A percentile compares a stretch with the other conserved stretches of the same genome.
These are phyloP conservation scores for Nudaria mundana DNA, from an alignment of 2,888 invertebrate genomes.

Conservation along the genomic window DNA sequence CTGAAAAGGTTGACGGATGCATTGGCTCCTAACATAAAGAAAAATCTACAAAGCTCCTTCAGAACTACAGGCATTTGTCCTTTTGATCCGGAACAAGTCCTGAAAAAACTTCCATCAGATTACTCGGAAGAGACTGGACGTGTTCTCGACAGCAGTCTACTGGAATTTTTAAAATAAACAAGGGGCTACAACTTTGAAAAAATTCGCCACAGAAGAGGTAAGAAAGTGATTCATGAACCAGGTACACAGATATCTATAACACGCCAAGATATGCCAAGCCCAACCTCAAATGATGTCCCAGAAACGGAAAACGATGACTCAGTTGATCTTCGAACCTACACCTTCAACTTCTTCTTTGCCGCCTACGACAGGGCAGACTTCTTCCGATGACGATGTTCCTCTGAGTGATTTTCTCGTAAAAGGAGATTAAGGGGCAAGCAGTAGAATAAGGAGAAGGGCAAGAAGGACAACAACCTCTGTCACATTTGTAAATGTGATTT, in stretches of 20 bases:
- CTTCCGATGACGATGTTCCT: conserved; percentile 2
- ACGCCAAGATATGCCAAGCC: background rate
- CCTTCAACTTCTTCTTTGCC: conserved; percentile 1
- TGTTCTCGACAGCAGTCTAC: conserved; percentile 1
- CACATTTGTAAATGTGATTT: conserved; percentile 2
- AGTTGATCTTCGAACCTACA: conserved; percentile 1
- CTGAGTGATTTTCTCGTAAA: conserved; percentile 2
- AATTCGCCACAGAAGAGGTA: conserved; percentile 5
- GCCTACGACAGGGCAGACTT: too few species aligned
- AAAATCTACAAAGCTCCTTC: background rate
- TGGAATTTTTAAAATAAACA: conserved; percentile 7
- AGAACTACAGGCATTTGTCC: background rate
- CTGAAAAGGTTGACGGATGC: background rate
- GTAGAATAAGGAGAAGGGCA: background rate
- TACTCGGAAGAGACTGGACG: background rate
- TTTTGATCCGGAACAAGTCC: background rate
- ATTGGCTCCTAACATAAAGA: background rate
- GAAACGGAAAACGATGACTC: background rate
- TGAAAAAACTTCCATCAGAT: conserved; percentile 2
- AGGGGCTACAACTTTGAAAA: conserved; percentile 3
- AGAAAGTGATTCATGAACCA: conserved; percentile 10
- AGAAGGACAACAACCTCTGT: background rate
- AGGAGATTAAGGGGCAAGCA: background rate
- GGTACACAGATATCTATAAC: conserved; percentile 3
- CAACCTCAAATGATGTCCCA: too few species aligned